These are phyloP conservation scores for Calonectris borealis DNA, from an alignment of 2,113 vertebrate genomes.

Conservation along the genomic window DNA sequence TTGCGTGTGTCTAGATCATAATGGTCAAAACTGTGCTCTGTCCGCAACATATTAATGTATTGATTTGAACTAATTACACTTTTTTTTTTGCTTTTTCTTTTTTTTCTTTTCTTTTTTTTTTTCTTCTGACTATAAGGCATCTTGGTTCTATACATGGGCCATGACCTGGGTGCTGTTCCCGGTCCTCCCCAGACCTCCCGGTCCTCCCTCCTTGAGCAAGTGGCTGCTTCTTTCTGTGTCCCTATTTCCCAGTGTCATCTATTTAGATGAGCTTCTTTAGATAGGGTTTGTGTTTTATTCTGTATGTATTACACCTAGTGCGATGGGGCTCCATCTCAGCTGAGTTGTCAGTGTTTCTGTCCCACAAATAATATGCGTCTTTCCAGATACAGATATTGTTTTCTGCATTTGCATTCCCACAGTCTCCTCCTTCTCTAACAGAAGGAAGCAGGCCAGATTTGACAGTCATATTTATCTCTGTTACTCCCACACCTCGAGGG, in stretches of 20 bases:
- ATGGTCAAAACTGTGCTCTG: background rate
- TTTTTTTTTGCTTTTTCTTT: background rate
- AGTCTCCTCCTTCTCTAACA: slow-evolving; percentile 66
- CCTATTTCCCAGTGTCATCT: background rate
- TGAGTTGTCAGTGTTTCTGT: slow-evolving; percentile 34
- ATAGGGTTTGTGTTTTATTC: background rate
- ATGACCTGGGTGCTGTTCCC: background rate
- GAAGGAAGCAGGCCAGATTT: slow-evolving; percentile 78
- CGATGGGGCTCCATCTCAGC: background rate
- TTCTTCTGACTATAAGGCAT: background rate
- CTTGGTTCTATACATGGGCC: background rate
- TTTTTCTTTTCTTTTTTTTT: too few relatives aligned
- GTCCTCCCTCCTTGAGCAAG: background rate
- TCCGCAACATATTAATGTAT: background rate
- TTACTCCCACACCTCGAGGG: slow-evolving; percentile 83
- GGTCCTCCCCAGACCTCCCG: background rate
- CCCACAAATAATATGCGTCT: background rate
- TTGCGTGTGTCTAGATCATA: background rate
- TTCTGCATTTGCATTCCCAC: slow-evolving; percentile 72
- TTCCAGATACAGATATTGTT: slow-evolving; percentile 34
- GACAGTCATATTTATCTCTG: slow-evolving; percentile 84
- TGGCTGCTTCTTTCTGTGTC: background rate
- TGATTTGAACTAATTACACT: background rate
- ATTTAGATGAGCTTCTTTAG: background rate
- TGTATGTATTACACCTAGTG: background rate